Evolutionary conservation across 2,888 invertebrate genomes (phyloP).

Genomic region (Deilephila porcellus): DNA sequence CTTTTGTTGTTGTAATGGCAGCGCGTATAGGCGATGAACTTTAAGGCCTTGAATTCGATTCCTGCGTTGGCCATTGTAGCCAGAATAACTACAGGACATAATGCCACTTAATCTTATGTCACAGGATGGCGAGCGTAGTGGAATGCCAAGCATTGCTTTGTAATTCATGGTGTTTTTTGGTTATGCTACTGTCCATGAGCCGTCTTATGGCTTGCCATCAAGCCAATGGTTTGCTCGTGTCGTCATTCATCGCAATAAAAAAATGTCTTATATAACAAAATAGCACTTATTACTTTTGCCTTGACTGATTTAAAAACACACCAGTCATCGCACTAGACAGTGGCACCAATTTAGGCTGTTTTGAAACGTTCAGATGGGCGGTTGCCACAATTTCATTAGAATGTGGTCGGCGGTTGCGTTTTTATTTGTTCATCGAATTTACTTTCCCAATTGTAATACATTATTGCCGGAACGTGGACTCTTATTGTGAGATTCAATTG

Average conservation of each 20-base stretch:
- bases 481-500: background rate
- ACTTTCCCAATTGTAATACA: background rate
- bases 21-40: no score
- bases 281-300: background rate
- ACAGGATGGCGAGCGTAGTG: no score
- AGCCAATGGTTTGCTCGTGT: no score
- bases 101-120: no score
- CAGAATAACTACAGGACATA: no score
- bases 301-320: constrained; percentile 2
- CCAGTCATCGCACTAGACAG: constrained; percentile 1
- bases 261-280: background rate
- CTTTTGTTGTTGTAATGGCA: no score
- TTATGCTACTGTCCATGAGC: no score
- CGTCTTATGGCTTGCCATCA: no score
- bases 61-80: no score
- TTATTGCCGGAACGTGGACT: background rate
- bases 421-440: constrained; percentile 5
- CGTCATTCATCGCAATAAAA: background rate
- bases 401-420: background rate
- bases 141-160: no score
- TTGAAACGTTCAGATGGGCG: constrained; percentile 13
- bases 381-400: constrained; percentile 20
- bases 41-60: no score
- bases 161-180: no score
- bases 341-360: constrained; percentile 3